These are phyloP conservation scores for Leptopilina clavipes DNA, from an alignment of 1,140 invertebrate genomes.

Conservation along the genomic window DNA sequence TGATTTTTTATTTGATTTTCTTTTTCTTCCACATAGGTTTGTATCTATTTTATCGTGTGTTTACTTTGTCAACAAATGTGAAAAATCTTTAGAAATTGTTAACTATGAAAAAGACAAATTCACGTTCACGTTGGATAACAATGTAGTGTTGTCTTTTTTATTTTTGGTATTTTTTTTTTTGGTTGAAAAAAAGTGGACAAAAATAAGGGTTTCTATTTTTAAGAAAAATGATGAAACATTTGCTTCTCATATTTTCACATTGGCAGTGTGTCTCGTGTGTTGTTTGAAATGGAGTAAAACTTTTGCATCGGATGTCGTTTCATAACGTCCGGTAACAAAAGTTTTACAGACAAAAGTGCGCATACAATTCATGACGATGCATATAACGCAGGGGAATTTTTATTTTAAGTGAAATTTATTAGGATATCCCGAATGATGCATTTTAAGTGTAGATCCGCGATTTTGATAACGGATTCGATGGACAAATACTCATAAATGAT, in stretches of 20 bases:
- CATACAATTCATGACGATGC: slow-evolving; percentile 8
- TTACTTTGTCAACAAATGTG: too few species aligned
- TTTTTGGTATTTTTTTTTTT: not conserved
- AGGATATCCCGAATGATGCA: slow-evolving; percentile 23
- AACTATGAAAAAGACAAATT: too few species aligned
- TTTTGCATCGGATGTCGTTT: slow-evolving; percentile 24
- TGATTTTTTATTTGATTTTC: too few species aligned
- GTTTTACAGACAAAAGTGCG: not conserved
- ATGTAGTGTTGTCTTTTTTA: not conserved
- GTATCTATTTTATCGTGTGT: too few species aligned
- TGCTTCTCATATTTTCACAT: slow-evolving; percentile 13
- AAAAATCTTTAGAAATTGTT: too few species aligned
- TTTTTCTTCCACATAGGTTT: too few species aligned
- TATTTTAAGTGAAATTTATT: slow-evolving; percentile 25
- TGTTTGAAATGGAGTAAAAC: slow-evolving; percentile 11
- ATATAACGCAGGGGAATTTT: not conserved
- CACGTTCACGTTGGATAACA: not conserved
- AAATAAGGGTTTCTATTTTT: not conserved
- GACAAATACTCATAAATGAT: not conserved
- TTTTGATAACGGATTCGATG: not conserved
- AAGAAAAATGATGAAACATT: slow-evolving; percentile 6
- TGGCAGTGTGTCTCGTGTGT: not conserved
- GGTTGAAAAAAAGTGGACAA: not conserved
- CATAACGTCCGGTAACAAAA: slow-evolving; percentile 32
- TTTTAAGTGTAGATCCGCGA: slow-evolving; percentile 21